phyloP scores from a whole-genome alignment of 2,113 vertebrate genomes.

The Pedionomus torquatus region DNA sequence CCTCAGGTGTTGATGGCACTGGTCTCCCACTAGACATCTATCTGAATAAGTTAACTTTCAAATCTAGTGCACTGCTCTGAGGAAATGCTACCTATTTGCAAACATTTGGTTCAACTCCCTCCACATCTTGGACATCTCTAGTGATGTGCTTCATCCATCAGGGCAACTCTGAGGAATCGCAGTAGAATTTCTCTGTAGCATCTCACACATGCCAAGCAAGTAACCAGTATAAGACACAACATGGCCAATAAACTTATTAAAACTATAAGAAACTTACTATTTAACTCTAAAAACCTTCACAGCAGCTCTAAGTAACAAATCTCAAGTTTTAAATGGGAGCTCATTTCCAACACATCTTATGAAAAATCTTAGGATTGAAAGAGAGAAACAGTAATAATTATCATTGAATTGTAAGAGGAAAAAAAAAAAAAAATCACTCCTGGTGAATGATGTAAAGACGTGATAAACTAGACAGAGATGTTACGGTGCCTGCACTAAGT shows the following conservation, averaged over 20 bases:
- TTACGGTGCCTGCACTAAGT: background rate
- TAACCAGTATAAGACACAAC: background rate
- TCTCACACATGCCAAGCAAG: background rate
- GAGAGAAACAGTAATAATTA: background rate
- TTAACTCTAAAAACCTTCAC: background rate
- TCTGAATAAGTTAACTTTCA: background rate
- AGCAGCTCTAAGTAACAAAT: background rate
- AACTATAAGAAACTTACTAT: background rate
- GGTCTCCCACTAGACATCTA: background rate
- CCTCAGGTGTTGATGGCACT: background rate
- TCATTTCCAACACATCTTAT: background rate
- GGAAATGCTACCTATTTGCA: background rate
- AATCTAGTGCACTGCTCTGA: background rate
- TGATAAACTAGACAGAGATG: background rate
- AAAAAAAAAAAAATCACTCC: background rate
- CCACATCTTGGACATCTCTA: background rate
- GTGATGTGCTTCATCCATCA: background rate
- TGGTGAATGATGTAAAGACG: background rate
- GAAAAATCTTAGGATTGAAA: background rate
- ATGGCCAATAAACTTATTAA: background rate
- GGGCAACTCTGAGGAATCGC: background rate
- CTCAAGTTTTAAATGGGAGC: background rate
- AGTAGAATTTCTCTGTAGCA: background rate
- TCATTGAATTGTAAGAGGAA: background rate
- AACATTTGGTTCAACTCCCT: background rate